A percentile compares a stretch with the other conserved stretches of the same genome.
phyloP scores from a whole-genome alignment of 2,113 vertebrate species.

The Neodon shergylaensis region DNA sequence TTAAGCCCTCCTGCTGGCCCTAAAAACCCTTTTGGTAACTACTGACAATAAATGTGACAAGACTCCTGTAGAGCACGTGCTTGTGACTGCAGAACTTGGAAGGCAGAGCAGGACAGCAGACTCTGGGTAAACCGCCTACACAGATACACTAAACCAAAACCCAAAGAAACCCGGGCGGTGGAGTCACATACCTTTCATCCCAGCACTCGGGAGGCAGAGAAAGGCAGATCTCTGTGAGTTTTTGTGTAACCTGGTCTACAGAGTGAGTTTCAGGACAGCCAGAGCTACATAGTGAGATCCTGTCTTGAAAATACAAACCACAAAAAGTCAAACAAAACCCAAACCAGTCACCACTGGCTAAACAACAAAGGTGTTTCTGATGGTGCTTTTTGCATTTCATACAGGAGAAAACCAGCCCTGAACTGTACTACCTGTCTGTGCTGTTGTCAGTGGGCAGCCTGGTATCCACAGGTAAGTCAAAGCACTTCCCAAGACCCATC shows the following conservation, averaged over 20 bases:
- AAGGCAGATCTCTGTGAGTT: neutral
- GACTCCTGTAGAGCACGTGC: neutral
- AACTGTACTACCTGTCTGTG: constrained; percentile 79
- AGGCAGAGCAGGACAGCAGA: neutral
- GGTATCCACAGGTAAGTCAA: constrained; percentile 73
- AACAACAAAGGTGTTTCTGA: constrained; percentile 35
- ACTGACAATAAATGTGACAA: neutral
- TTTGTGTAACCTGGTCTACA: neutral
- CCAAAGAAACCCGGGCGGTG: neutral
- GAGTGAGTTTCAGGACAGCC: neutral
- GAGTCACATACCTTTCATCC: neutral
- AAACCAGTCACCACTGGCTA: neutral
- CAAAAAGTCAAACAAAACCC: neutral
- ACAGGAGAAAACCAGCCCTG: constrained; percentile 77
- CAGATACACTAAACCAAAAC: neutral
- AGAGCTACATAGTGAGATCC: neutral
- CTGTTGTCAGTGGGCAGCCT: constrained; percentile 67
- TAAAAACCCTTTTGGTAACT: neutral
- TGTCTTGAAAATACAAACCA: neutral
- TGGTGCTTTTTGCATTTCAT: neutral
- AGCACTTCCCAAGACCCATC: neutral
- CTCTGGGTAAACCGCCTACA: too few species aligned
- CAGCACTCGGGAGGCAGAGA: neutral
- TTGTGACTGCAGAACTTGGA: too few species aligned
- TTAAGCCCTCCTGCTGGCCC: neutral